Conservation (phyloP, 2,888 invertebrate species). For the Rosalia funebris region DNA sequence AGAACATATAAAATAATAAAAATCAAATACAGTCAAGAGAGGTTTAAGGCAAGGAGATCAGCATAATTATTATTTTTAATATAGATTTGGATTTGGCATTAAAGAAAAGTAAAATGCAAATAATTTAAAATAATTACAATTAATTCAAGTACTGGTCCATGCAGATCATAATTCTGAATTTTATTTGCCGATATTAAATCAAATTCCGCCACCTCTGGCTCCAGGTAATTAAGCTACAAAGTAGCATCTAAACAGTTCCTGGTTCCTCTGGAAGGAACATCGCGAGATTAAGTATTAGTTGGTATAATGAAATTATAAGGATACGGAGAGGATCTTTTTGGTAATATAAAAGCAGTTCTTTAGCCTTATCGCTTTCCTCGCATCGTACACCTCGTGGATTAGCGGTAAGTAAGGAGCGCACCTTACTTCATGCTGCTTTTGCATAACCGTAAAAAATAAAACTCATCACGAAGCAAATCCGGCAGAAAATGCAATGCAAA, state of each 20-base stretch:
- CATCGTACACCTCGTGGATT: slow-evolving; percentile 41
- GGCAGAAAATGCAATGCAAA: slow-evolving; percentile 55
- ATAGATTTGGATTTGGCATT: no score
- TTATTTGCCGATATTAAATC: slow-evolving; percentile 4
- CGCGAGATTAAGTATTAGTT: slow-evolving; percentile 51
- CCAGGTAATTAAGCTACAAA: slow-evolving; percentile 38
- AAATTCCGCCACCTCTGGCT: slow-evolving; percentile 10
- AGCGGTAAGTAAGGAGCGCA: slow-evolving; percentile 35
- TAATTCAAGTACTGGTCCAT: no score
- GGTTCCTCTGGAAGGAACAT: slow-evolving; percentile 38
- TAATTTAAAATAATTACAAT: background rate
- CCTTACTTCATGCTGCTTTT: slow-evolving; percentile 40
- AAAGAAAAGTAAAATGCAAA: no score
- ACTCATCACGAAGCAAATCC: slow-evolving; percentile 55
- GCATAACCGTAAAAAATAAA: slow-evolving; percentile 54
- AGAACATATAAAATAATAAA: no score
- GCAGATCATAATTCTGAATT: background rate
- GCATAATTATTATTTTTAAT: no score
- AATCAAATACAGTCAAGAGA: no score
- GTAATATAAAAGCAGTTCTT: slow-evolving; percentile 45
- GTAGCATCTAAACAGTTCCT: slow-evolving; percentile 42
- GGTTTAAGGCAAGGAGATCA: no score
- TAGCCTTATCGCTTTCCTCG: slow-evolving; percentile 36
- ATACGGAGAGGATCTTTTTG: slow-evolving; percentile 41
- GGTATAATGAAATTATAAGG: slow-evolving; percentile 52